A percentile compares a stretch with the other conserved stretches of the same genome.
These are phyloP conservation scores for Alethe diademata DNA, from an alignment of 2,113 vertebrate species.

Conservation along the genomic window DNA sequence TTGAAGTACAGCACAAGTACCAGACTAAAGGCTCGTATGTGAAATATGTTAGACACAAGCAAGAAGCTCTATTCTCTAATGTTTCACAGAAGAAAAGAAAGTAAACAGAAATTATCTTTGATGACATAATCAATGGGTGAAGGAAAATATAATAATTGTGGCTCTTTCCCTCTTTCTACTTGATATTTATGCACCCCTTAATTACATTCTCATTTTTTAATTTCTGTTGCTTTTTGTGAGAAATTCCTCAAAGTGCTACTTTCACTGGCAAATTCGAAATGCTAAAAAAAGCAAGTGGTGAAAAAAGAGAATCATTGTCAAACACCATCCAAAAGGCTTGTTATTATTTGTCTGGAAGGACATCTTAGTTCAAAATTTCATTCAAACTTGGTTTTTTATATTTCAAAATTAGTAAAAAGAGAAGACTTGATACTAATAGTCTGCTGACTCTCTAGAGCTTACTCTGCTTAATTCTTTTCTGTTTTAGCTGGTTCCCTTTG, in stretches of 20 bases:
- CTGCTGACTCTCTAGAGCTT: background rate
- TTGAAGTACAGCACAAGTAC: background rate
- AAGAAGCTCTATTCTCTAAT: conserved; percentile 23
- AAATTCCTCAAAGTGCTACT: conserved; percentile 49
- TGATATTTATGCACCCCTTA: conserved; percentile 41
- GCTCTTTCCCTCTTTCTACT: conserved; percentile 12
- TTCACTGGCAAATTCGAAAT: conserved; percentile 42
- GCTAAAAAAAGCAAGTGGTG: conserved; percentile 25
- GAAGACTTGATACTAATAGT: background rate
- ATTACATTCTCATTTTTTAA: conserved; percentile 53
- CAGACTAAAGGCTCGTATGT: background rate
- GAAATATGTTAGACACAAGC: background rate
- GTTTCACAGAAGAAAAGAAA: conserved; percentile 40
- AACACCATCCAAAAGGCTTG: background rate
- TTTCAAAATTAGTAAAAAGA: background rate
- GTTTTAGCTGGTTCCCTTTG: background rate
- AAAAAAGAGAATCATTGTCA: background rate
- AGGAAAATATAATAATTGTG: conserved; percentile 49
- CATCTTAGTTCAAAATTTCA: background rate
- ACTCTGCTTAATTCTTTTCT: background rate
- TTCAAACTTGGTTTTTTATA: rapidly evolving
- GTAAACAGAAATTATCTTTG: conserved; percentile 62
- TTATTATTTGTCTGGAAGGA: conserved; percentile 8
- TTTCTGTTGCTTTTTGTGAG: conserved; percentile 43
- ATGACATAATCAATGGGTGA: conserved; percentile 50